A percentile compares a stretch with the other conserved stretches of the same genome.
phyloP scores from a whole-genome alignment of 2,888 invertebrate genomes.

The Ceraclea dissimilis region DNA sequence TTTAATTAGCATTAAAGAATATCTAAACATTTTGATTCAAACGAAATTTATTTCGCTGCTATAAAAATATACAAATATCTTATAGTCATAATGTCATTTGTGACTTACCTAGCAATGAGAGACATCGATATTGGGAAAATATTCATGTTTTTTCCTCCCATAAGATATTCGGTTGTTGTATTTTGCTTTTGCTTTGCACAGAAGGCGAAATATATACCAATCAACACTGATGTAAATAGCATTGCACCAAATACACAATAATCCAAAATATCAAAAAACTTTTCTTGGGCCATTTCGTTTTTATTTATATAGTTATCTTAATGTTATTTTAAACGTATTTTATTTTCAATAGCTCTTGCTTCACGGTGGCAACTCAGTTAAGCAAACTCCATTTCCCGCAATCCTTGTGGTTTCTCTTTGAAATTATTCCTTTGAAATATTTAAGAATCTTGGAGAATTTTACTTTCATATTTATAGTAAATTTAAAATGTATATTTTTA shows the following conservation, averaged over 20 bases:
- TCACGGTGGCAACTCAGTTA: constrained; percentile 8
- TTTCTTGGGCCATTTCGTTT: constrained; percentile 8
- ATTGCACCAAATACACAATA: constrained; percentile 58
- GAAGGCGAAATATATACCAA: constrained; percentile 65
- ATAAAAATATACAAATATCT: no score
- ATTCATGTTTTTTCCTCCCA: constrained; percentile 72
- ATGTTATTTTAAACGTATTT: no score
- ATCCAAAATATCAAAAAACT: constrained; percentile 55
- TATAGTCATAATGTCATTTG: no score
- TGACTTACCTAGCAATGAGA: constrained; percentile 59
- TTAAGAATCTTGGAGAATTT: constrained; percentile 5
- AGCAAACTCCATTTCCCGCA: constrained; percentile 11
- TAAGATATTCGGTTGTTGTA: constrained; percentile 62
- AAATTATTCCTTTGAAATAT: constrained; percentile 10
- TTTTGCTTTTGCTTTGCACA: constrained; percentile 60
- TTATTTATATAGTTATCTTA: neutral
- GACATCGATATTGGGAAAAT: constrained; percentile 73
- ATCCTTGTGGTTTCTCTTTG: constrained; percentile 3
- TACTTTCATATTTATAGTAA: constrained; percentile 19
- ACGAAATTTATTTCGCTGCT: no score
- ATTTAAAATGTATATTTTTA: neutral
- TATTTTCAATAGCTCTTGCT: no score
- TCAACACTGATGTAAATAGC: constrained; percentile 56
- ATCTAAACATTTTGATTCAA: no score
- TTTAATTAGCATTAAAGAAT: no score